Percentiles rank a stretch among this genome's conserved stretches.
phyloP scores from a whole-genome alignment of 1,140 invertebrate species.

The Apolygus lucorum region DNA sequence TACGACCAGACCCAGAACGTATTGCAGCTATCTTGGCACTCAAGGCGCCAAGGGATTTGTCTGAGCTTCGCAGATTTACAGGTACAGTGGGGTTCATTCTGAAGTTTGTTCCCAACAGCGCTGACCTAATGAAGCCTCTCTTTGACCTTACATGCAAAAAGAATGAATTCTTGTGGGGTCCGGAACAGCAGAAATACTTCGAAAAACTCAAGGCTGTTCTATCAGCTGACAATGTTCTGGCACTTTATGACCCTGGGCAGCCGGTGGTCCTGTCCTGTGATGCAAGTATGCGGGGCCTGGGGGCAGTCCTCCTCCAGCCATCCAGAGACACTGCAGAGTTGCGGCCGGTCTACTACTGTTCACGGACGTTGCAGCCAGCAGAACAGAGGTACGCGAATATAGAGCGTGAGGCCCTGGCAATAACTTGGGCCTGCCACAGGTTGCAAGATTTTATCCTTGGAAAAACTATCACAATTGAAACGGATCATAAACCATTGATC shows the following conservation, averaged over 20 bases:
- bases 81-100: background rate
- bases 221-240: background rate
- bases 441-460: background rate
- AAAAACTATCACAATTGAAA: background rate
- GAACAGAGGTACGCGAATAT: background rate
- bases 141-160: background rate
- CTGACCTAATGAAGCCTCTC: background rate
- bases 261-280: background rate
- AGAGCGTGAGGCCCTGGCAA: background rate
- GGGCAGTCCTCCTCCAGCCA: background rate
- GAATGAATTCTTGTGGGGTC: background rate
- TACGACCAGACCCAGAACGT: background rate
- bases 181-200: background rate
- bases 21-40: background rate
- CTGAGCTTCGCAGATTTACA: background rate
- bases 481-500: background rate
- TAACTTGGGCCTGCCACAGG: background rate
- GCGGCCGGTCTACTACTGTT: background rate
- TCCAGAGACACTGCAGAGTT: background rate
- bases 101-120: background rate
- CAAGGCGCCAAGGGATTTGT: background rate
- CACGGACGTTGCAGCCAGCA: background rate
- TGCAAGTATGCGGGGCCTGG: background rate
- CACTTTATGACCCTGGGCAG: background rate
- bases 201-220: background rate